A percentile compares a stretch with the other conserved stretches of the same genome.
Conservation (phyloP, 35 echinoderm and acorn worm genomes). For the Hemicentrotus pulcherrimus region DNA sequence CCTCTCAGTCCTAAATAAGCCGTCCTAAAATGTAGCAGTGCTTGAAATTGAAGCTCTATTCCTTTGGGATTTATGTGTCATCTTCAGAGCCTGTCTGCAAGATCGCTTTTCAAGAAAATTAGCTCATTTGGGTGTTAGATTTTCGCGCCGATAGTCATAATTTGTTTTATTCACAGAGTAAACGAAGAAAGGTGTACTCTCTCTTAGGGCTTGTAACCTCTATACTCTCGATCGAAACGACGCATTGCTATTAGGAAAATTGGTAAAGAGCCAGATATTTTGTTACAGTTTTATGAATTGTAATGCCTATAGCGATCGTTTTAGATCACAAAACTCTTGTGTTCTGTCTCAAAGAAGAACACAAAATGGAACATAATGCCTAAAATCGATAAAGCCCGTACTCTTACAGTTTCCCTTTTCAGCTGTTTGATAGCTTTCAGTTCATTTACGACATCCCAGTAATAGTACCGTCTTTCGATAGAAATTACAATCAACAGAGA, state of each 20-base stretch:
- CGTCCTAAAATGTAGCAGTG: not conserved
- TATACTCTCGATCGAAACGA: not conserved
- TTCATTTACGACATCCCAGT: no score
- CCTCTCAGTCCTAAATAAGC: not conserved
- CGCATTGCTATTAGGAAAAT: not conserved
- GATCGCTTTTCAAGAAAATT: not conserved
- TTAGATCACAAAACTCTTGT: not conserved
- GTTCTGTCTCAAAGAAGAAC: not conserved
- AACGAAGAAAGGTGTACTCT: not conserved
- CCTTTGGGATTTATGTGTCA: not conserved
- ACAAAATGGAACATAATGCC: not conserved
- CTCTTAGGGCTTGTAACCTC: not conserved
- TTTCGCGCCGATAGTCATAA: not conserved
- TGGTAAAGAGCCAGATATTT: not conserved
- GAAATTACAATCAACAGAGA: no score
- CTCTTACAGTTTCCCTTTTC: not conserved
- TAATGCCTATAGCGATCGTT: not conserved
- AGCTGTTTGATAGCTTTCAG: no score
- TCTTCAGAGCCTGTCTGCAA: not conserved
- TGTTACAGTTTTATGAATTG: not conserved
- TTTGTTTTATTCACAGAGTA: not conserved
- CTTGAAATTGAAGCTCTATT: not conserved
- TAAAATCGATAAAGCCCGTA: not conserved
- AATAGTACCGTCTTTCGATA: no score
- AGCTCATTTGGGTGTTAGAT: not conserved